Evolutionary conservation across 2,797 vertebrate species (phyloP), one percentile per base, ranked within the genome.

Genomic region (Chloroceryle inda): DNA sequence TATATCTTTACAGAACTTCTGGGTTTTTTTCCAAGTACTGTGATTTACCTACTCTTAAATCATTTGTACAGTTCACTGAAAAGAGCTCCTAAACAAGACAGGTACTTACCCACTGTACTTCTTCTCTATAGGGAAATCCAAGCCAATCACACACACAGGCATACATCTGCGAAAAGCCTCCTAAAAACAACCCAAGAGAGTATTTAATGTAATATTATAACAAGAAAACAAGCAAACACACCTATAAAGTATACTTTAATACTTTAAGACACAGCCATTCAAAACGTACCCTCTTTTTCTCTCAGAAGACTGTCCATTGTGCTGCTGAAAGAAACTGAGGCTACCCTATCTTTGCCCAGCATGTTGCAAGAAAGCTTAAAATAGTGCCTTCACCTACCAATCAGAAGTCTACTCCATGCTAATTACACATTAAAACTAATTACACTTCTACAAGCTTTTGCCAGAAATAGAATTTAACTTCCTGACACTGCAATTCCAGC

Each of bases 121-220:
- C 99, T 85, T 99, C 99, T 97, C 98, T 98, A 96, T 99, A 99
- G 3, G 99, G 98, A 96, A 99, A 98, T 10, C 99, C 99, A 90
- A 99, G 98, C 99, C 99, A 99, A 96, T 99, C 99, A 97, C 99
- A 99, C 72, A 99, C 99, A 96, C 99, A 99, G 53, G 98, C 98
- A 93, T 99, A 99, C 98, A 99, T 99, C 97, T 99, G 99, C 8
- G 99, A 99, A 98, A 99, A 99, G 58, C 99, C 99, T 95, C 99
- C 99, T 99, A 87, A 82, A 81, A 96, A 66, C 68, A 44, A 91
- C 23, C 73, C 58, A 17, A 86, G 19, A 91, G 7, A 89, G 31
- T 37, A 67, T 86, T 97, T 75, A 87, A 77, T 31, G 7, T 2
- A 35, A 49, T 0, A 42, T 15, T 12, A 64, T 89, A 92, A 59